phyloP scores from a whole-genome alignment of 2,113 vertebrate genomes.

The Eudorcas thomsonii region DNA sequence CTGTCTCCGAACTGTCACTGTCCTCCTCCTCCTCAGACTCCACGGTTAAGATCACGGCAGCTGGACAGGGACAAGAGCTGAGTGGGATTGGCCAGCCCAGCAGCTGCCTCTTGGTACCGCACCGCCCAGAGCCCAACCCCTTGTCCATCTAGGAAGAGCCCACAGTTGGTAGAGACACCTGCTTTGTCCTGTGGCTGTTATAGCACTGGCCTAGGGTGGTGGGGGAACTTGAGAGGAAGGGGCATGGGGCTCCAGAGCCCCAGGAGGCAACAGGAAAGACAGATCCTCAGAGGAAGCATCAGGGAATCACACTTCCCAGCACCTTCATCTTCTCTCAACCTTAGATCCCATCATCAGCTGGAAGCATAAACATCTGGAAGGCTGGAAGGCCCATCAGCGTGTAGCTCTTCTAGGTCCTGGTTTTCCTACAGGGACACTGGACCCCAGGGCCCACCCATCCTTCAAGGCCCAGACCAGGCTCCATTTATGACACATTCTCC shows the following conservation, averaged over 20 bases:
- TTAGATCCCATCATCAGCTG: neutral
- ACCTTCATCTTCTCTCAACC: neutral
- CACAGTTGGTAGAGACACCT: neutral
- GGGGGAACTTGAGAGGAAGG: neutral
- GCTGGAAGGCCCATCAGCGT: neutral
- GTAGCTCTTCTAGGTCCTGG: neutral
- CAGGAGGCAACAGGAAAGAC: neutral
- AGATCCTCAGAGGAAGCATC: neutral
- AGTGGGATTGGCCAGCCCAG: neutral
- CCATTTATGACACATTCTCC: neutral
- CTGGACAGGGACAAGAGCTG: slow-evolving; percentile 82
- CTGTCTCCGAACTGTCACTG: slow-evolving; percentile 84
- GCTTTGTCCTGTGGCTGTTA: slow-evolving; percentile 3
- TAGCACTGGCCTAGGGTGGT: neutral
- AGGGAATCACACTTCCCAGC: neutral
- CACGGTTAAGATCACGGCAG: slow-evolving; percentile 79
- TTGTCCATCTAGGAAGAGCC: neutral
- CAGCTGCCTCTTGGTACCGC: neutral
- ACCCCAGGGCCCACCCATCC: neutral
- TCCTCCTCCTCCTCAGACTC: slow-evolving; percentile 88
- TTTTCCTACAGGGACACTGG: neutral
- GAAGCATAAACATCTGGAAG: neutral
- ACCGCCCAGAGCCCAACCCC: neutral
- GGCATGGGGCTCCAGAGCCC: neutral
- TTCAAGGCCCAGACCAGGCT: neutral